These are phyloP conservation scores for Zapus hudsonius DNA, from an alignment of 2,113 vertebrate species.

Conservation along the genomic window DNA sequence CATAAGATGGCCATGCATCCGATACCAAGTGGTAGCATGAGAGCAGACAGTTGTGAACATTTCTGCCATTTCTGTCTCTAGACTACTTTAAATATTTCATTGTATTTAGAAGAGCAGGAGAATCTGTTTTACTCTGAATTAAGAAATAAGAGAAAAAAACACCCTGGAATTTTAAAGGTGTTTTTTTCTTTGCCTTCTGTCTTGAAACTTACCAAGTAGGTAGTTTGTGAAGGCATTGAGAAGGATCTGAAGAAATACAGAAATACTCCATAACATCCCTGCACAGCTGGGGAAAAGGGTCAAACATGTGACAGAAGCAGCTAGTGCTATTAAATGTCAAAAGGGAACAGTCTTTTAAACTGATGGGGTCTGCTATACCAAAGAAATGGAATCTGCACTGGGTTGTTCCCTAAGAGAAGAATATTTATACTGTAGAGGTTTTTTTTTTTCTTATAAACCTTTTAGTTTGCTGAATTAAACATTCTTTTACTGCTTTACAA, in stretches of 20 bases:
- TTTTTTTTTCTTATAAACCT: background rate
- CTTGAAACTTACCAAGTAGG: background rate
- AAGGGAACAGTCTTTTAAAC: background rate
- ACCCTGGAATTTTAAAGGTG: background rate
- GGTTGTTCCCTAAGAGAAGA: background rate
- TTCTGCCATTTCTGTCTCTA: background rate
- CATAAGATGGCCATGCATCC: background rate
- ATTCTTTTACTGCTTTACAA: conserved; percentile 23
- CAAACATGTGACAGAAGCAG: background rate
- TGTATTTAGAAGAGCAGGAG: background rate
- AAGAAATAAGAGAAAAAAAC: conserved; percentile 2
- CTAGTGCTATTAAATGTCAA: background rate
- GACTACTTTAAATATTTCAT: background rate
- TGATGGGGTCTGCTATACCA: background rate
- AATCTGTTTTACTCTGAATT: conserved; percentile 23
- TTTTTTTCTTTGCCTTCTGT: background rate
- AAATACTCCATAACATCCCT: background rate
- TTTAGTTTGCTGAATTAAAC: background rate
- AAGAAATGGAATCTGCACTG: background rate
- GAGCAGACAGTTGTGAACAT: background rate
- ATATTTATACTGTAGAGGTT: background rate
- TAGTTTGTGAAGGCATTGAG: background rate
- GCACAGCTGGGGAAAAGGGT: background rate
- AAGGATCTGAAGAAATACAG: background rate
- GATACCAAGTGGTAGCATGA: background rate